Percentiles rank a stretch among this genome's conserved stretches.
phyloP scores from a whole-genome alignment of 2,888 invertebrate genomes.

The Metopia argyrocephala region DNA sequence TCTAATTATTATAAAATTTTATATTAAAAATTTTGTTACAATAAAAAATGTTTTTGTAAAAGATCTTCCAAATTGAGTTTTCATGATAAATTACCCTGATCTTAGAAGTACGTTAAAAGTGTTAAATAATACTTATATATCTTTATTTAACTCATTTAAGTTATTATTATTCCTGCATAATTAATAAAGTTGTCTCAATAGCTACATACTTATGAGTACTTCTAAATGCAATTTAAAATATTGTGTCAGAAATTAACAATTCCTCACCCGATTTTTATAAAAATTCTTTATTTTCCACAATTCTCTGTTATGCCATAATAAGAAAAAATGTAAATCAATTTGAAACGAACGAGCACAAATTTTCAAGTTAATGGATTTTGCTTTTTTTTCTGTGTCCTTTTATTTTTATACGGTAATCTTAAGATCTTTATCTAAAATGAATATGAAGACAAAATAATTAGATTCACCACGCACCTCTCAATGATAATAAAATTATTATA shows the following conservation, averaged over 20 bases:
- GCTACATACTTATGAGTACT: too few species aligned
- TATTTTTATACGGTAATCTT: constrained; percentile 22
- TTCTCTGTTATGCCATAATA: not conserved
- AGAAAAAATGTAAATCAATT: constrained; percentile 48
- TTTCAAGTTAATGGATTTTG: constrained; percentile 24
- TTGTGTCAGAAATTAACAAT: constrained; percentile 63
- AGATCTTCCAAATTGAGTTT: too few species aligned
- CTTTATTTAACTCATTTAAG: too few species aligned
- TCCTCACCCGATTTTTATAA: constrained; percentile 42
- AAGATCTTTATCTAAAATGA: constrained; percentile 60
- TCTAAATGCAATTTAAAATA: constrained; percentile 40
- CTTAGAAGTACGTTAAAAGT: too few species aligned
- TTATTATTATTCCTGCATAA: constrained; percentile 40
- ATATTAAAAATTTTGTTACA: too few species aligned
- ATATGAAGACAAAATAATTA: constrained; percentile 53
- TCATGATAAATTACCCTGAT: too few species aligned
- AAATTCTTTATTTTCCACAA: not conserved
- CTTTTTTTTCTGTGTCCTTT: not conserved
- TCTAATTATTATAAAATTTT: too few species aligned
- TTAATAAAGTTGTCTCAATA: constrained; percentile 58
- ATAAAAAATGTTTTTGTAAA: too few species aligned
- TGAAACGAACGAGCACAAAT: constrained; percentile 43
- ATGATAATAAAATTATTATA: not conserved
- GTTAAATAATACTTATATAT: too few species aligned
- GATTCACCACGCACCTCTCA: constrained; percentile 33